Percentiles rank a stretch among this genome's conserved stretches.
Conservation (phyloP, 2,888 invertebrate genomes). For the Syrphus vitripennis region DNA sequence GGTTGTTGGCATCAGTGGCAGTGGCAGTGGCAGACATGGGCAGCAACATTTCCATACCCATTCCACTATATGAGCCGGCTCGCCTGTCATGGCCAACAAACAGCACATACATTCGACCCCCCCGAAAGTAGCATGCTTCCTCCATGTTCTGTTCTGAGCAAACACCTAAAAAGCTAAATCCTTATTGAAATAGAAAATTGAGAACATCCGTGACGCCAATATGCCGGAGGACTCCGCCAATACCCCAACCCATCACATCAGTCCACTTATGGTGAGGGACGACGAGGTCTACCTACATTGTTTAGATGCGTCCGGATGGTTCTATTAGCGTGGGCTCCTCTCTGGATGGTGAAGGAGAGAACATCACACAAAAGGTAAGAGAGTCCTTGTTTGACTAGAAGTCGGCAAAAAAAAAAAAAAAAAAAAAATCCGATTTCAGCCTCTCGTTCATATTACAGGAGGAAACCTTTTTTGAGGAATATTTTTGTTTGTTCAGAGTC, state of each 20-base stretch:
- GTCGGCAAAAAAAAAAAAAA: not conserved
- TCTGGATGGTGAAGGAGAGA: not conserved
- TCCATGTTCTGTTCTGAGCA: conserved; percentile 64
- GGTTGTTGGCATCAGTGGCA: too few relatives aligned
- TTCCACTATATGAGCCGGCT: not conserved
- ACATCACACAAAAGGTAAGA: conserved; percentile 52
- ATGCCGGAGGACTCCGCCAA: conserved; percentile 67
- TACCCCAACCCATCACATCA: conserved; percentile 11
- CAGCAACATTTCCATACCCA: conserved; percentile 48
- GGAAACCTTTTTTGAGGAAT: conserved; percentile 5
- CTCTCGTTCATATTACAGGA: conserved; percentile 31
- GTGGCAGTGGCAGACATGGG: conserved; percentile 35
- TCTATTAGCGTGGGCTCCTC: conserved; percentile 62
- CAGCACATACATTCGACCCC: conserved; percentile 33
- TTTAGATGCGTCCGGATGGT: conserved; percentile 65
- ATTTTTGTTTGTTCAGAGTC: conserved; percentile 59
- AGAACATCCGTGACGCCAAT: conserved; percentile 70
- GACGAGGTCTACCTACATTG: conserved; percentile 48
- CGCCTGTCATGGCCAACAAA: conserved; percentile 40
- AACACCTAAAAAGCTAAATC: conserved; percentile 67
- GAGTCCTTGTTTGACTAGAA: conserved; percentile 29
- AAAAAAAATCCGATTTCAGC: conserved; percentile 24
- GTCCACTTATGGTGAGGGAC: not conserved
- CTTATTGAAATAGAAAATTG: conserved; percentile 71
- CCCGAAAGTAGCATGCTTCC: conserved; percentile 48